Evolutionary conservation across 2,113 vertebrate genomes (phyloP), one percentile per base, ranked within the genome.

Genomic region (Melospiza melodia): DNA sequence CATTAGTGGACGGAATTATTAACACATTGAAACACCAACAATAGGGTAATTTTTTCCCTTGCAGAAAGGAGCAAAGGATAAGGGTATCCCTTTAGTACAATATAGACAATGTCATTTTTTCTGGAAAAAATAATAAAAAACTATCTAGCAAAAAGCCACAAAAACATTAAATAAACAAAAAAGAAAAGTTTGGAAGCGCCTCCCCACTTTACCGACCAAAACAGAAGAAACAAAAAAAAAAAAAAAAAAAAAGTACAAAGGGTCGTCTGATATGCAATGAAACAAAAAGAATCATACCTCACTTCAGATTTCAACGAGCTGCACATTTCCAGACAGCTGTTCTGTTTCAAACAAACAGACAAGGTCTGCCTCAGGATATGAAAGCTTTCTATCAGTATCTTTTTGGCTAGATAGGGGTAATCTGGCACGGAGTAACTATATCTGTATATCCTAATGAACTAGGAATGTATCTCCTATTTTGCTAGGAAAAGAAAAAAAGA

Each of bases 271-370:
- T 31, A 63, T 13, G 4, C 11, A 86, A 59, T 16, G 20, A 86
- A 88, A 75, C 19, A 80, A 57, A 77, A 79, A 91, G 18, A 66
- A 46, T 54, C 3, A 3, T 82, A 76, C 35, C 33, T 91, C 37
- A 55, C 30, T 76, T 89, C 65, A 61, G 43, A 83, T 94, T 90
- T 90, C 87, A 88, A 57, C 8, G 28, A 92, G 39, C n/a, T 84
- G 68, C 61, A 81, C n/a, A 58, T 84, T 96, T 93, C 41, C 39
- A 94, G 44, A 65, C 88, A 95, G 88, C 62, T 89, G 90, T 51
- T 89, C 63, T 43, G 12, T 80, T 93, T 96, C 90, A 95, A 94
- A 84, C 48, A 87, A 88, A 85, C n/a, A 88, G 85, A 57, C 69
- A 68, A 59, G 55, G 41, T 78, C 68, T 78, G 68, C 57, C 82